Conservation (phyloP, 1,140 invertebrate genomes). For the Solen grandis region DNA sequence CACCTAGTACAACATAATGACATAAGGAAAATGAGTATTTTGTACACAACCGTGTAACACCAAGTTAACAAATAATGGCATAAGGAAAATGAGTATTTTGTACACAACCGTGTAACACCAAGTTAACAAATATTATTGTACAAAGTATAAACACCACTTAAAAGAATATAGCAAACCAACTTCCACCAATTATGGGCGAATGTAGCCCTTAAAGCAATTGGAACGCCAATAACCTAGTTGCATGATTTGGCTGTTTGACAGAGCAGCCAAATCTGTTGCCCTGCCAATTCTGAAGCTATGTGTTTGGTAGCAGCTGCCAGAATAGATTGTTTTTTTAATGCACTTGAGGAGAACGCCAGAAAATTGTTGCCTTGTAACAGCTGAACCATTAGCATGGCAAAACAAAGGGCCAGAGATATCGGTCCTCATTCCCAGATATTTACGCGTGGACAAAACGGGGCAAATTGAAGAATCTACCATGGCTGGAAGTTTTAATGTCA, state of each 20-base stretch:
- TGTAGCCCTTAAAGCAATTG: slow-evolving; percentile 1
- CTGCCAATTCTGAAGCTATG: slow-evolving; percentile 7
- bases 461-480: neutral
- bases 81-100: no score
- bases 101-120: no score
- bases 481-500: slow-evolving; percentile 6
- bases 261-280: neutral
- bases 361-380: neutral
- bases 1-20: neutral
- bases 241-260: neutral
- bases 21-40: neutral
- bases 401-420: neutral
- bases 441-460: neutral
- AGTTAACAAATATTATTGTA: no score
- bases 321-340: neutral
- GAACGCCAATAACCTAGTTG: neutral
- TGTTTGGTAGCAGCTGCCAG: neutral
- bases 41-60: no score
- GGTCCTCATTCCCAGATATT: neutral
- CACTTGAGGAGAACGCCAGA: neutral
- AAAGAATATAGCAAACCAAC: neutral
- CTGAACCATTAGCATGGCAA: slow-evolving; percentile 2
- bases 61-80: no score
- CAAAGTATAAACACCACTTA: no score
- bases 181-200: neutral